Percentiles rank a stretch among this genome's conserved stretches.
phyloP scores from a whole-genome alignment of 2,797 vertebrate genomes.

The Sebastes iracundus region DNA sequence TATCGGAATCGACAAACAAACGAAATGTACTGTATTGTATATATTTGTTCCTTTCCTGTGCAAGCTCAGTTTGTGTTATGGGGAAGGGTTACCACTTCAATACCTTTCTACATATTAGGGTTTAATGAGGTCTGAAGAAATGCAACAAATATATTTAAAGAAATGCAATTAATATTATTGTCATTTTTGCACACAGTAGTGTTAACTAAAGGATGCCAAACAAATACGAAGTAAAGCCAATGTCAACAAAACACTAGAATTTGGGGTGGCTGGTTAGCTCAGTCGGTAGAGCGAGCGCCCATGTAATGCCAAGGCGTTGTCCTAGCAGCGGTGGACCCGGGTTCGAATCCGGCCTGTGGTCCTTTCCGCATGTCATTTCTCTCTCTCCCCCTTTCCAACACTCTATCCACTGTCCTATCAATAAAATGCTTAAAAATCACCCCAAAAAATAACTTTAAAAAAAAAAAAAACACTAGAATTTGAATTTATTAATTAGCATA shows the following conservation, averaged over 20 bases:
- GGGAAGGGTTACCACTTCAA: neutral
- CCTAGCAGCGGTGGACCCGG: too few species aligned
- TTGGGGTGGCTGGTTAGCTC: too few species aligned
- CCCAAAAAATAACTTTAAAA: too few species aligned
- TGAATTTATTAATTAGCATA: neutral
- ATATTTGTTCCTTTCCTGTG: neutral
- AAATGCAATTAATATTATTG: neutral
- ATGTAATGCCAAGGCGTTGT: too few species aligned
- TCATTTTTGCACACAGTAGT: neutral
- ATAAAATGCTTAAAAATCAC: too few species aligned
- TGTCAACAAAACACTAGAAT: neutral
- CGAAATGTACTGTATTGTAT: neutral
- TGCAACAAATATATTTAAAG: neutral
- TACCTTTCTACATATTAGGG: neutral
- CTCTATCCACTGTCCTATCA: too few species aligned
- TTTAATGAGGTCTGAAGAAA: neutral
- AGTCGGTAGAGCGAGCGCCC: too few species aligned
- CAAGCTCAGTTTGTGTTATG: neutral
- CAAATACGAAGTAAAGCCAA: neutral
- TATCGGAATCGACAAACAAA: too few species aligned
- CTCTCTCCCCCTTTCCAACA: too few species aligned
- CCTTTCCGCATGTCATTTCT: too few species aligned
- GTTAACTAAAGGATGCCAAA: neutral
- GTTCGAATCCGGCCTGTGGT: too few species aligned
- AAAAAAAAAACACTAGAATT: too few species aligned